phyloP scores from a whole-genome alignment of 1,140 invertebrate genomes.

The Anastrepha ludens region DNA sequence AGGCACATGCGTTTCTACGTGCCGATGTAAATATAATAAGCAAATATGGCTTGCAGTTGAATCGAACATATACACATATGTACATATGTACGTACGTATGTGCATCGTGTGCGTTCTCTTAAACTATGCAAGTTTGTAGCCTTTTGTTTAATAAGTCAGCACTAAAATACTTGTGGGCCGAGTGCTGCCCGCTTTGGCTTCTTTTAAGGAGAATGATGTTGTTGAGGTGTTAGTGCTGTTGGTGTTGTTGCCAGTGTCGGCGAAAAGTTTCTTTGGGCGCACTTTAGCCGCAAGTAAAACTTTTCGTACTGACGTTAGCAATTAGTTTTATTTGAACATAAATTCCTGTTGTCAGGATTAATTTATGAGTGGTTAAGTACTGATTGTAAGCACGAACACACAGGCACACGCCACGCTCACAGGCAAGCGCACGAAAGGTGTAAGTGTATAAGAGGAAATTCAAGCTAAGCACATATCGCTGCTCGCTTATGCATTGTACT shows the following conservation, averaged over 20 bases:
- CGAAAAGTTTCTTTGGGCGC: slow-evolving; percentile 44
- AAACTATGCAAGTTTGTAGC: neutral
- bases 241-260: neutral
- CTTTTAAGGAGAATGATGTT: neutral
- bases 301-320: slow-evolving; percentile 55
- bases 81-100: neutral
- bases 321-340: slow-evolving; percentile 56
- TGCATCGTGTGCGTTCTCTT: neutral
- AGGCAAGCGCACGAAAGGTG: neutral
- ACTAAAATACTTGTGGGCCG: neutral
- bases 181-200: neutral
- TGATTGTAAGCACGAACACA: slow-evolving; percentile 42
- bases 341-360: slow-evolving; percentile 55
- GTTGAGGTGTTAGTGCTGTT: neutral
- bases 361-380: slow-evolving; percentile 54
- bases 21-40: no score
- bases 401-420: neutral
- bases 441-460: neutral
- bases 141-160: slow-evolving; percentile 21
- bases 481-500: no score
- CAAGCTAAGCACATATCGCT: no score
- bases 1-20: no score
- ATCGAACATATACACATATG: neutral
- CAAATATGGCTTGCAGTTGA: neutral
- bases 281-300: slow-evolving; percentile 54